Evolutionary conservation across 2,888 invertebrate species (phyloP), one percentile per base, ranked within the genome.

Genomic region (Julus scanicus): DNA sequence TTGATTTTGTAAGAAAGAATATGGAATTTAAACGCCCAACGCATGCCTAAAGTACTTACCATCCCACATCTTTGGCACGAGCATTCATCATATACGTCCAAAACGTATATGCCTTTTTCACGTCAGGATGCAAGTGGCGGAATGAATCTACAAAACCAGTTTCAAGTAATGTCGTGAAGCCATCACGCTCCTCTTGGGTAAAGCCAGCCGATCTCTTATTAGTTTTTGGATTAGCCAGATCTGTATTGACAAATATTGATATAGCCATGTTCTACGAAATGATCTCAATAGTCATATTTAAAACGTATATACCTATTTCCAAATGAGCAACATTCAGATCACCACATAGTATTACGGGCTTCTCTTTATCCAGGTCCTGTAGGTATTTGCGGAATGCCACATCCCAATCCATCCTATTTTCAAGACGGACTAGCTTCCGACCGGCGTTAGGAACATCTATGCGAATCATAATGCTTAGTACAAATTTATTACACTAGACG

Each of bases 321-420:
- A 95, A 93, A 92, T 99, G 99, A 37, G 99, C 96, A 11, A 99
- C 99, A 93, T 99, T 99, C 95, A 99, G 95, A 92, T 99, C 99
- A 0, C 99, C 99, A 91, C 97, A 97, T 91, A 99, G 94, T 89
- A 99, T 96, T 13, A 99, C 97, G 11, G 99, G 98, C 92, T 99
- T 99, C 90, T 95, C 95, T 89, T 94, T 93, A 92, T 99, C 97
- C 90, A 99, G 93, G 87, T 95, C 94, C 91, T 95, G 94, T 17
- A 99, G 92, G 91, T 95, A 95, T n/a, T 94, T 93, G 90, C 95
- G 94, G 91, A 99, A 97, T 48, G 94, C 94, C 89, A 95, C 93
- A 92, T 99, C 98, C 98, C 99, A 99, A 91, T 96, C 94, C 92
- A 97, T 94, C 91, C 98, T 95, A 92, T 97, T 97, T 5, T 96